Evolutionary conservation across 2,113 vertebrate genomes (phyloP), one percentile per base, ranked within the genome.

Genomic region (Myanophis thanlyinensis): DNA sequence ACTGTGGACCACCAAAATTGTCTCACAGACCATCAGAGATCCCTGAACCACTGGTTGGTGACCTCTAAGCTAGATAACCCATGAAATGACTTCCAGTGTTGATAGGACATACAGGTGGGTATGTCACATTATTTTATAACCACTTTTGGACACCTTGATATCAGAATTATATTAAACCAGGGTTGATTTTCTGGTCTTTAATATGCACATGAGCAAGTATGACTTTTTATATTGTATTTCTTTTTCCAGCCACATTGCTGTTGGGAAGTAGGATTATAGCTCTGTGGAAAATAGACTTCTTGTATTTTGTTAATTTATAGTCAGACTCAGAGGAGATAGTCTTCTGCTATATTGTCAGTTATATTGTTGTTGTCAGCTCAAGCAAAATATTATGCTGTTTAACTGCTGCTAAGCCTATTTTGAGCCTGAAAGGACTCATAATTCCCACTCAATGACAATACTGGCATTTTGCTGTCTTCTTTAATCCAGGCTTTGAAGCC

Each of bases 361-460:
- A 92, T 73, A 92, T 73, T 88, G 91, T 91, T 91, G 85, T 88
- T 73, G 91, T 88, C 91, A 88, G n/a, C 23, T 15, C 48, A 73
- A 44, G 48, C 91, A 92, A 73, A 92, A 88, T 92, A 88, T 92
- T 89, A 80, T 92, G 46, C 59, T 30, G 35, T 92, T 88, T 88
- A 92, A 88, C 56, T 73, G 86, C 91, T 73, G 35, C n/a, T 88
- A 88, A 92, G 56, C 22, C 86, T 88, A 88, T 88, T 59, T 92
- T 52, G 47, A 92, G 48, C 85, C 91, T 88, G n/a, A 88, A 92
- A 88, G 56, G 86, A 40, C 91, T 54, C 67, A 89, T 89, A 92
- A 92, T 92, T 92, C 62, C 49, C 59, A 54, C 30, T 80, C 40
- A 84, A 7, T 27, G 62, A 89, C 87, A 92, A 92, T 56, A 25